Percentiles rank a stretch among this genome's conserved stretches.
phyloP scores from a whole-genome alignment of 1,140 invertebrate species.

The Venustaconcha ellipsiformis region DNA sequence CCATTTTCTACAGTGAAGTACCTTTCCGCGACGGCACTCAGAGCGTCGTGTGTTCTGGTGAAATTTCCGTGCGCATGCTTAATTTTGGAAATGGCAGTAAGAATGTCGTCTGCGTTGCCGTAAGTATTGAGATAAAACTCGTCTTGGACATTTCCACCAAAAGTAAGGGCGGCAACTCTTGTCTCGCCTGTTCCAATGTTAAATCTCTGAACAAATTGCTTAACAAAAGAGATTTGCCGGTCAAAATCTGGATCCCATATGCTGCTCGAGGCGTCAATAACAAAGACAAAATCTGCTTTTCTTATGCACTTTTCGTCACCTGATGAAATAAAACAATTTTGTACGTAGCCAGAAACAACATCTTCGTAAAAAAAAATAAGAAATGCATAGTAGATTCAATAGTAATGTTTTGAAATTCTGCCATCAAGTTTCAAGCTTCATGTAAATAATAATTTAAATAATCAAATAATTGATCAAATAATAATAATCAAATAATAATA shows the following conservation, averaged over 20 bases:
- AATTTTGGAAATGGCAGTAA: too few relatives aligned
- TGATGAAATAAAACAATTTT: too few relatives aligned
- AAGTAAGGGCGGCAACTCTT: conserved; percentile 27
- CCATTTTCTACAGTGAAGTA: not conserved
- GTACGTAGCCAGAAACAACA: too few relatives aligned
- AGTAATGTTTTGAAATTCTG: too few relatives aligned
- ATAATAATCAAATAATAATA: too few relatives aligned
- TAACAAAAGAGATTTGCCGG: conserved; percentile 34
- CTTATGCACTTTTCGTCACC: conserved; percentile 1
- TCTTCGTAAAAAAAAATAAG: too few relatives aligned
- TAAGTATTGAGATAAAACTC: conserved; percentile 20
- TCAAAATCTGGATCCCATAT: conserved; percentile 39
- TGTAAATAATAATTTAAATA: too few relatives aligned
- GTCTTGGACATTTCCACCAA: conserved; percentile 10
- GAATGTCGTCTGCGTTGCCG: not conserved
- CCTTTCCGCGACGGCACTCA: not conserved
- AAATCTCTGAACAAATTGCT: conserved; percentile 26
- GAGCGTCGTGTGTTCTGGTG: not conserved
- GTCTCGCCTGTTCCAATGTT: conserved; percentile 21
- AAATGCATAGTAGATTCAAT: too few relatives aligned
- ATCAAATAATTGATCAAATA: too few relatives aligned
- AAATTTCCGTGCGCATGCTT: too few relatives aligned
- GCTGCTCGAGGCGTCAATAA: conserved; percentile 49
- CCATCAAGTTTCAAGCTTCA: too few relatives aligned
- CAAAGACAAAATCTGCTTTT: conserved; percentile 43